phyloP scores from a whole-genome alignment of 2,113 vertebrate genomes.

The Elanus axillaris region DNA sequence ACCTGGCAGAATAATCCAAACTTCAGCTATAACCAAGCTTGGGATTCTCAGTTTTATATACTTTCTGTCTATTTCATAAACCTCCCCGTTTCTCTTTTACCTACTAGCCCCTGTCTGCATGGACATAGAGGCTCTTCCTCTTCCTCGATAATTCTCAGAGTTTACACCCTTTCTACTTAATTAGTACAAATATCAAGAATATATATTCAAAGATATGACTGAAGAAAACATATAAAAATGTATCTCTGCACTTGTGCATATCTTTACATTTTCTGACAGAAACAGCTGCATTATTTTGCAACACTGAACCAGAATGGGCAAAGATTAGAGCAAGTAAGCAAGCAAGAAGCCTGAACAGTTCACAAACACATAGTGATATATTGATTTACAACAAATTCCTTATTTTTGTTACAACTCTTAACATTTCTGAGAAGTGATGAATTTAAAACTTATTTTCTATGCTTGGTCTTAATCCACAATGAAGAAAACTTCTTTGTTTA shows the following conservation, averaged over 20 bases:
- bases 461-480: not conserved
- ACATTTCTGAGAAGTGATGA: not conserved
- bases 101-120: not conserved
- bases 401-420: not conserved
- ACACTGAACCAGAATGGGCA: not conserved
- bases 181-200: not conserved
- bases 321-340: not conserved
- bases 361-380: not conserved
- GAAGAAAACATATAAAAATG: not conserved
- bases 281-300: not conserved
- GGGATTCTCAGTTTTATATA: not conserved
- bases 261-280: not conserved
- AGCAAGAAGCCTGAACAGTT: not conserved
- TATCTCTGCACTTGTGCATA: not conserved
- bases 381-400: not conserved
- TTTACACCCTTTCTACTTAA: not conserved
- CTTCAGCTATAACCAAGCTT: not conserved
- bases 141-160: not conserved
- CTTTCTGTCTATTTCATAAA: not conserved
- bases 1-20: not conserved
- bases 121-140: not conserved
- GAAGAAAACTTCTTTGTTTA: not conserved
- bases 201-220: not conserved
- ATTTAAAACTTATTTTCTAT: not conserved
- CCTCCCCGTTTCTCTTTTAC: not conserved